Evolutionary conservation across 2,113 vertebrate species (phyloP), one percentile per base, ranked within the genome.

Genomic region (Terrapene triunguis): DNA sequence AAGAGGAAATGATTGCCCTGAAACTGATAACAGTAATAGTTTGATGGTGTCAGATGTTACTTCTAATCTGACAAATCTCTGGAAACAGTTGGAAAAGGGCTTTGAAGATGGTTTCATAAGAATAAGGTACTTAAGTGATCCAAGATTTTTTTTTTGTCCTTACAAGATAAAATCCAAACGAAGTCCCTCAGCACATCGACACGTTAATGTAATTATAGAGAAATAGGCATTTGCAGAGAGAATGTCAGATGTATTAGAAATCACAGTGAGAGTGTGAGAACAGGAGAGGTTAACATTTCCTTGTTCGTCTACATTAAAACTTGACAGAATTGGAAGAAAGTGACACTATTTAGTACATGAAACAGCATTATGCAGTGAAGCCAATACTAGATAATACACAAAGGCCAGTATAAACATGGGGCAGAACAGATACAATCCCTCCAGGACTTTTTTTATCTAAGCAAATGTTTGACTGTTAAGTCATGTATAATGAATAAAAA

Each of bases 201-300:
- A 82, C 97, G 96, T 96, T 98, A 98, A 98, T 97, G 95, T 98
- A 98, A 98, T 98, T 98, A 98, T 96, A 95, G 96, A 96, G 92
- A 97, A 96, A 94, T 89, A 92, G 92, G 92, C 96, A 91, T 85
- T 92, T 96, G 94, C 92, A 96, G 87, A 50, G 93, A 83, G 91
- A 94, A 92, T 97, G 92, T 94, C 86, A 84, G 89, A 94, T 97
- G 96, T 96, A 98, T 98, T 97, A 95, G 95, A 98, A 97, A 96
- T 96, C 95, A 95, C 50, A 50, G 80, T 78, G 88, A 88, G 95
- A 88, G 87, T 96, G 91, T 78, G 95, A 94, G 94, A 97, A 96
- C 85, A 93, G 94, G 92, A 89, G 83, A 96, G 93, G 95, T 62
- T 95, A 95, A 94, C 90, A 94, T 96, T 97, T 97, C 88, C 87